phyloP scores from a whole-genome alignment of 2,888 invertebrate genomes.

The Eledone cirrhosa region DNA sequence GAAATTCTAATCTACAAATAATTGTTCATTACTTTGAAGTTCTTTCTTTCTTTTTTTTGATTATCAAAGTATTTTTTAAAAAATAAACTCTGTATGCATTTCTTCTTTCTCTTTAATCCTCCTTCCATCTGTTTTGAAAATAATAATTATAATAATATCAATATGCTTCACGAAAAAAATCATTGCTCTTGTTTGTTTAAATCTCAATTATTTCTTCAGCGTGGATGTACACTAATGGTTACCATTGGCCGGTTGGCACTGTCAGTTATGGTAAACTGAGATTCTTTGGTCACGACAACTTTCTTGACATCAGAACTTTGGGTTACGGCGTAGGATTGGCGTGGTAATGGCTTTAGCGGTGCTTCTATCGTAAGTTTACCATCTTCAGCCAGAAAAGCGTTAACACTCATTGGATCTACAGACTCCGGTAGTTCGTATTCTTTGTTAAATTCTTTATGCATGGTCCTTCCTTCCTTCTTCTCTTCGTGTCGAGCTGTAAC shows the following conservation, averaged over 20 bases:
- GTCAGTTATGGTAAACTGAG: constrained; percentile 57
- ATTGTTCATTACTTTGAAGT: too few species aligned
- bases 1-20: too few species aligned
- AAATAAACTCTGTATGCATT: too few species aligned
- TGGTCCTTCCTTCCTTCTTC: constrained; percentile 58
- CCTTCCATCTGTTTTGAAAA: too few species aligned
- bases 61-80: too few species aligned
- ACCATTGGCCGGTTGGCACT: constrained; percentile 55
- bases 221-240: constrained; percentile 58
- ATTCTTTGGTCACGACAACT: constrained; percentile 58
- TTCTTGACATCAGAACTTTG: constrained; percentile 58
- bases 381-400: constrained; percentile 63
- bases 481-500: constrained; percentile 65
- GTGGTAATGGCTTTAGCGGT: constrained; percentile 54
- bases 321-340: constrained; percentile 51
- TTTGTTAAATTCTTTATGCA: constrained; percentile 65
- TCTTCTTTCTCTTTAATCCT: too few species aligned
- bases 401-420: constrained; percentile 63
- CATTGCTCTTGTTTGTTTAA: too few species aligned
- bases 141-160: too few species aligned
- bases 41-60: too few species aligned
- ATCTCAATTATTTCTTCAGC: constrained; percentile 34
- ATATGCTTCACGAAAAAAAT: too few species aligned
- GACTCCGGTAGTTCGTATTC: constrained; percentile 65
- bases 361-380: constrained; percentile 65